Conservation (phyloP, 2,113 vertebrate genomes). For the Oncorhynchus mykiss region DNA sequence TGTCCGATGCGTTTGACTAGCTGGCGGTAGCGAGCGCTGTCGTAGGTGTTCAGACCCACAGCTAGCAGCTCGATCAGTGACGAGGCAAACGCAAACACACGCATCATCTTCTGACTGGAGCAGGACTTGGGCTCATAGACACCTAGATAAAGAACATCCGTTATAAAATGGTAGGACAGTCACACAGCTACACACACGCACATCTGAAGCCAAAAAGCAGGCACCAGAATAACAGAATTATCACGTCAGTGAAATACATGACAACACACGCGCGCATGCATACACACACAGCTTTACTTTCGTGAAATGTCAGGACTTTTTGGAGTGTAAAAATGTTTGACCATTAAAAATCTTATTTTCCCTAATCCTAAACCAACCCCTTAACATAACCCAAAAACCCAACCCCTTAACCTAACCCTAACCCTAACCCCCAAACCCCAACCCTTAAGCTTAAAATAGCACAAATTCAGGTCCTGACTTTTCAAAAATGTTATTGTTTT, state of each 20-base stretch:
- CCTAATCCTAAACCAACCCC: too few species aligned
- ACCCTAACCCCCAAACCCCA: too few species aligned
- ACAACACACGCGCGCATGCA: constrained; percentile 48
- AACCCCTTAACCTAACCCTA: too few species aligned
- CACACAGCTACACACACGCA: not conserved
- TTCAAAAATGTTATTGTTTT: too few species aligned
- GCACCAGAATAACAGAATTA: too few species aligned
- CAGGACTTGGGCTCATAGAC: constrained; percentile 86
- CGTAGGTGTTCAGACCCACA: constrained; percentile 89
- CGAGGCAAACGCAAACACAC: constrained; percentile 91
- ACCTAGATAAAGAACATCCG: constrained; percentile 64
- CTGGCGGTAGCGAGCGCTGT: constrained; percentile 91
- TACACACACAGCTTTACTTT: not conserved
- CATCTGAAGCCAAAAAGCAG: not conserved
- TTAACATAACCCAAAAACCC: too few species aligned
- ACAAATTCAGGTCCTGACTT: too few species aligned
- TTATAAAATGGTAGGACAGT: not conserved
- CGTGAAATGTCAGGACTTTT: too few species aligned
- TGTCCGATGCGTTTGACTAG: constrained; percentile 94
- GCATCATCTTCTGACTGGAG: constrained; percentile 95
- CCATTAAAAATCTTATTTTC: too few species aligned
- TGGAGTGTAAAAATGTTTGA: too few species aligned
- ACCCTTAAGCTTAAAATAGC: too few species aligned
- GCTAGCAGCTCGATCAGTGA: constrained; percentile 90
- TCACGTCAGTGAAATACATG: too few species aligned